These are phyloP conservation scores for Zaprionus davidi DNA, from an alignment of 1,140 invertebrate species.

Conservation along the genomic window DNA sequence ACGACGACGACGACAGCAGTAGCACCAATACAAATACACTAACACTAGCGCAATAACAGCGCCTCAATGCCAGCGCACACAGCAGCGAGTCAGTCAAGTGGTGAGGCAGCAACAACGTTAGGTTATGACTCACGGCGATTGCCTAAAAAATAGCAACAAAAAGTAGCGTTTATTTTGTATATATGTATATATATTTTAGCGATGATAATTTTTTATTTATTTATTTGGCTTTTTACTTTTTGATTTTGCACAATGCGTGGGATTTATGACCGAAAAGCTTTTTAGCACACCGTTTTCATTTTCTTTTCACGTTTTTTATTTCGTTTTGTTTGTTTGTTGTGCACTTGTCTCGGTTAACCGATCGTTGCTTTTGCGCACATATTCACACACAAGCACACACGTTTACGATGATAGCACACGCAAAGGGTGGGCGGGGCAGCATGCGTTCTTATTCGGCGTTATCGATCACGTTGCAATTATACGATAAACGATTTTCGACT, in stretches of 20 bases:
- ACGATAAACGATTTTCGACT: conserved; percentile 10
- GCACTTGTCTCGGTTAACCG: conserved; percentile 30
- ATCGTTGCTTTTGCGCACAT: conserved; percentile 25
- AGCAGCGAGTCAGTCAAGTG: conserved; percentile 60
- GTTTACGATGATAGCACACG: background rate
- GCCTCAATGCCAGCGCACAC: conserved; percentile 62
- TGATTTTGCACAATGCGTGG: conserved; percentile 38
- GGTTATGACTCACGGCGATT: conserved; percentile 58
- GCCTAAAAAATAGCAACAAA: conserved; percentile 43
- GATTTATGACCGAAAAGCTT: conserved; percentile 40
- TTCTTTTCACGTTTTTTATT: conserved; percentile 20
- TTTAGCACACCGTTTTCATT: conserved; percentile 40
- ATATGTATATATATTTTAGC: conserved; percentile 27
- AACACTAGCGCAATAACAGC: conserved; percentile 44
- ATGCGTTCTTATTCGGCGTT: conserved; percentile 14
- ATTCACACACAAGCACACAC: conserved; percentile 23
- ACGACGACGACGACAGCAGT: conserved; percentile 3
- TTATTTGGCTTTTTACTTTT: conserved; percentile 9
- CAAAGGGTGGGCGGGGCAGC: conserved; percentile 27
- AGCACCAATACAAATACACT: conserved; percentile 13
- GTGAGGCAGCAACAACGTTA: conserved; percentile 51
- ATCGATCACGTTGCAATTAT: conserved; percentile 55
- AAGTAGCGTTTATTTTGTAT: conserved; percentile 36
- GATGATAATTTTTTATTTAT: conserved; percentile 5
- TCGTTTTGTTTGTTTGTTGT: conserved; percentile 40